These are phyloP conservation scores for Hippocampus mohnikei DNA, from an alignment of 2,113 vertebrate genomes.

Conservation along the genomic window DNA sequence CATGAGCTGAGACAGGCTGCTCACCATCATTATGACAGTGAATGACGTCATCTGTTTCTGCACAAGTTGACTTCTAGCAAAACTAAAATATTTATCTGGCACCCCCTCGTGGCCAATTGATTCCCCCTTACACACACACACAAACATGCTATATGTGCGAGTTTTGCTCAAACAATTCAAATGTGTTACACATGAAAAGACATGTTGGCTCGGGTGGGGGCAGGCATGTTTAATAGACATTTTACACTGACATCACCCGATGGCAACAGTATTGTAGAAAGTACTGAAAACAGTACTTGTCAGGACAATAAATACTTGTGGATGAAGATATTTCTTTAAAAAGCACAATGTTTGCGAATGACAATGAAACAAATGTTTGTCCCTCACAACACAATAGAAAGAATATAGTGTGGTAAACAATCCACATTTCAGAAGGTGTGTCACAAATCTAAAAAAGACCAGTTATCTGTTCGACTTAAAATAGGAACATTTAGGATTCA, in stretches of 20 bases:
- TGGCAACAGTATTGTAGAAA: neutral
- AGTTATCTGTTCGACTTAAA: neutral
- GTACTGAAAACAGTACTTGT: too few relatives aligned
- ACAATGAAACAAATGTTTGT: neutral
- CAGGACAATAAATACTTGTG: neutral
- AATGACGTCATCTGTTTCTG: too few relatives aligned
- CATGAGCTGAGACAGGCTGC: too few relatives aligned
- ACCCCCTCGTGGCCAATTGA: conserved; percentile 26
- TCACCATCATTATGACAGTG: too few relatives aligned
- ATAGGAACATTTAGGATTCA: neutral
- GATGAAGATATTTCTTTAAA: neutral
- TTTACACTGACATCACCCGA: neutral
- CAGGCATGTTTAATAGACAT: too few relatives aligned
- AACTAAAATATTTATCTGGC: conserved; percentile 8
- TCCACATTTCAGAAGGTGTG: neutral
- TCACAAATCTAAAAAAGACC: neutral
- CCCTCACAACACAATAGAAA: neutral
- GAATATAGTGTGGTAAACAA: neutral
- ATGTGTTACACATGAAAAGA: too few relatives aligned
- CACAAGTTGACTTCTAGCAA: neutral
- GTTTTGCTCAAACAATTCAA: too few relatives aligned
- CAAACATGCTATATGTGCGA: too few relatives aligned
- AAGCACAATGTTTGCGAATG: neutral
- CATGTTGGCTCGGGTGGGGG: too few relatives aligned
- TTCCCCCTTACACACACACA: too few relatives aligned